These are phyloP conservation scores for Saccopteryx bilineata DNA, from an alignment of 2,113 vertebrate genomes.

Conservation along the genomic window DNA sequence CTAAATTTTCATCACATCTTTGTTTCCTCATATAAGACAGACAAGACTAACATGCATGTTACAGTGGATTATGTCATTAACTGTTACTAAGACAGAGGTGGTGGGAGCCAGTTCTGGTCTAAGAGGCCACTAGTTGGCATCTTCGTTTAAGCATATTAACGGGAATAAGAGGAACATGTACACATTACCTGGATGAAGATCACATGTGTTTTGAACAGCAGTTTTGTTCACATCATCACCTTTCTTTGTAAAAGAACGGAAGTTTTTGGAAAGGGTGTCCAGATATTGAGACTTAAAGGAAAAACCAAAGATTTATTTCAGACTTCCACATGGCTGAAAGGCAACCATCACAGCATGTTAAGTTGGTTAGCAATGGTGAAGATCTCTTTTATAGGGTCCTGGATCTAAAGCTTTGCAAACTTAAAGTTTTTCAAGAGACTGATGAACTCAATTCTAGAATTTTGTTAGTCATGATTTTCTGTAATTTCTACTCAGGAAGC, in stretches of 20 bases:
- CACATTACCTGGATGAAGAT: slow-evolving; percentile 6
- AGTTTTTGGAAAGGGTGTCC: slow-evolving; percentile 83
- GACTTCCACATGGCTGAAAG: neutral
- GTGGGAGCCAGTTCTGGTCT: neutral
- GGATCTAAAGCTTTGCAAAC: neutral
- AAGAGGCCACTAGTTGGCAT: neutral
- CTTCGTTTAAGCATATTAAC: neutral
- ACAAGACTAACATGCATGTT: neutral
- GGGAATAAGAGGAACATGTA: neutral
- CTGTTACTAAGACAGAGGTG: neutral
- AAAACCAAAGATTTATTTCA: slow-evolving; percentile 56
- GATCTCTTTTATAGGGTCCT: neutral
- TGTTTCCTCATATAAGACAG: neutral
- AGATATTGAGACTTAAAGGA: slow-evolving; percentile 85
- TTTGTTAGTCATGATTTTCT: neutral
- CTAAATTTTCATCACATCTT: slow-evolving; percentile 8
- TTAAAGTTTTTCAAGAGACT: neutral
- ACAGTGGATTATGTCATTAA: neutral
- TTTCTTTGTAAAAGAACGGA: slow-evolving; percentile 85
- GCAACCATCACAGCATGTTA: neutral
- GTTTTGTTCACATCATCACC: neutral
- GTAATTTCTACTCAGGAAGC: neutral
- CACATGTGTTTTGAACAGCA: neutral
- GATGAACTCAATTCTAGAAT: neutral
- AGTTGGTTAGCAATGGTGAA: neutral